Evolutionary conservation across 1,140 invertebrate genomes (phyloP), one percentile per base, ranked within the genome.

Genomic region (Aphidius ervi): DNA sequence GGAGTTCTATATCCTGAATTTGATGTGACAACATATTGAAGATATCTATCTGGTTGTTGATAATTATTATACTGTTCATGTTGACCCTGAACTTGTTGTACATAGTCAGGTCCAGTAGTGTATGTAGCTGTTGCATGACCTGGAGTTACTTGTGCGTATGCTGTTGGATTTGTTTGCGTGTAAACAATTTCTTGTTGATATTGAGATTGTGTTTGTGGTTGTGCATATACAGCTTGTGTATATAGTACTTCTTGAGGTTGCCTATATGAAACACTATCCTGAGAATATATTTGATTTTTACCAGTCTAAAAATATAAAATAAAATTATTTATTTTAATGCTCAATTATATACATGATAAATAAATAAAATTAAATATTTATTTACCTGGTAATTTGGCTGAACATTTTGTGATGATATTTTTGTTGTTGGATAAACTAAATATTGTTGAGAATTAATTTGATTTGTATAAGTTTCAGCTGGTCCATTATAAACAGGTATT

Each of bases 181-280:
- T 72, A 72, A 56, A 65, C 68, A 64, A 76, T 57, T 62, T 74
- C 71, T 42, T 72, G 68, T 54, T 76, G 70, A 56, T 70, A 67
- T 46, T 66, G 47, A 9, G 31, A 39, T 39, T 47, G 61, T 39
- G 57, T 46, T 45, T 31, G 37, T 49, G 53, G 48, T 9, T 62
- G 47, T 23, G 16, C 16, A 50, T 61, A 8, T 53, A 68, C 50
- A 68, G 70, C 43, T 66, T 59, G 49, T 64, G 68, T 47, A 63
- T 55, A 58, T 69, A 47, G 55, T 69, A 71, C 57, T 66, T 68
- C 55, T 20, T 46, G 55, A 16, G 56, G 50, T 64, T 74, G 69
- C 46, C 69, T 69, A 59, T 74, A 70, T 47, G 62, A 56, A 46
- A 66, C 64, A 39, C 54, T 31, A 9, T 5, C 37, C 40, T 58